phyloP scores from a whole-genome alignment of 1,140 invertebrate species.

The Chionoecetes opilio region DNA sequence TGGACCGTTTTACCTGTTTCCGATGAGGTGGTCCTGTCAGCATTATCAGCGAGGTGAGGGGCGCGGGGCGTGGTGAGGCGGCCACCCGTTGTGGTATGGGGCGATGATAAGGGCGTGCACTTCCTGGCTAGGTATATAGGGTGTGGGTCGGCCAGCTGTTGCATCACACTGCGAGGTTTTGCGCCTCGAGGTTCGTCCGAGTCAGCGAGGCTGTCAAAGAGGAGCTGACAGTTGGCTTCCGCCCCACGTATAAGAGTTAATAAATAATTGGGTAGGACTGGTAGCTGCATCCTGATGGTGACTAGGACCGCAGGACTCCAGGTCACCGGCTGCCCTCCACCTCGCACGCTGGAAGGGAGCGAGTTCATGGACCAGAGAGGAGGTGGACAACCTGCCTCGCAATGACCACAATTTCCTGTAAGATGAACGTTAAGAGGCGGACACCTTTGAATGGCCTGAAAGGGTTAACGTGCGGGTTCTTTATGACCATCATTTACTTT shows the following conservation, averaged over 20 bases:
- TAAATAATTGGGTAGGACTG: neutral
- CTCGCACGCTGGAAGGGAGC: neutral
- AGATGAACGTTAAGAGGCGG: no score
- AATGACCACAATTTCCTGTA: neutral
- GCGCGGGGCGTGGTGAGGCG: no score
- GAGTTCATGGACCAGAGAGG: neutral
- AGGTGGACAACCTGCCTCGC: neutral
- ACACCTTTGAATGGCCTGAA: no score
- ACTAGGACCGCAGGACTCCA: neutral
- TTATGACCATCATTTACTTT: neutral
- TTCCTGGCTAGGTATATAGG: no score
- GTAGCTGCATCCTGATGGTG: neutral
- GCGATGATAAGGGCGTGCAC: neutral
- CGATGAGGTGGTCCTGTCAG: no score
- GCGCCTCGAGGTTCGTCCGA: slow-evolving; percentile 12
- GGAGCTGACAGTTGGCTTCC: slow-evolving; percentile 14
- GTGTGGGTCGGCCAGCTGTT: neutral
- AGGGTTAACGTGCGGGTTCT: neutral
- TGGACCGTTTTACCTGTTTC: no score
- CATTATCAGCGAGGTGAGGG: no score
- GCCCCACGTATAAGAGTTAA: neutral
- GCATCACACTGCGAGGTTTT: neutral
- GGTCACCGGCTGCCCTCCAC: neutral
- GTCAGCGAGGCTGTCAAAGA: slow-evolving; percentile 25
- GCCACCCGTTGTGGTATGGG: no score